phyloP scores from a whole-genome alignment of 2,113 vertebrate genomes.

The Microcebus murinus region DNA sequence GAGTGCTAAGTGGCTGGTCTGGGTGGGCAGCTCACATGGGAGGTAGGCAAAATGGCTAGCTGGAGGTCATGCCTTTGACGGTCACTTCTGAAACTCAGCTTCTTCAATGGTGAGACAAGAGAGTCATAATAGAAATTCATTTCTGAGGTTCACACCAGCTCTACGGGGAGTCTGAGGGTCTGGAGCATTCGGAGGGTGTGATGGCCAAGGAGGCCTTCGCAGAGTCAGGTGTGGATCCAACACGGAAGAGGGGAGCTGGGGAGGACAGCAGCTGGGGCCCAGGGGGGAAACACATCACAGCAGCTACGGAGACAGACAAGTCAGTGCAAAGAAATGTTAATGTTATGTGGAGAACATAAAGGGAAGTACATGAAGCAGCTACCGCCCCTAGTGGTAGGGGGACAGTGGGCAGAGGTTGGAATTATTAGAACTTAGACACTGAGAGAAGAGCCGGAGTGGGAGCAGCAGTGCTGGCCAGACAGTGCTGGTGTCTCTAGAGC shows the following conservation, averaged over 20 bases:
- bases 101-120: neutral
- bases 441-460: neutral
- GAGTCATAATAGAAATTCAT: neutral
- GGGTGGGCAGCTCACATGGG: neutral
- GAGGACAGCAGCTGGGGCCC: neutral
- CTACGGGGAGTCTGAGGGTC: neutral
- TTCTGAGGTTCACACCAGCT: neutral
- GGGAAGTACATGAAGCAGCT: neutral
- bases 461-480: neutral
- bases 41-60: neutral
- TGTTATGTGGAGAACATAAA: neutral
- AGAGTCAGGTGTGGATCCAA: neutral
- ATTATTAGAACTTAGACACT: neutral
- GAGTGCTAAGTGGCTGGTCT: neutral
- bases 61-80: neutral
- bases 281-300: neutral
- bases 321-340: neutral
- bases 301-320: neutral
- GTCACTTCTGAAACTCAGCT: neutral
- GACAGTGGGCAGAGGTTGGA: neutral
- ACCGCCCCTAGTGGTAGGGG: neutral
- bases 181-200: neutral
- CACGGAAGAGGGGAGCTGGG: neutral
- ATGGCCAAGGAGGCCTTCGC: neutral
- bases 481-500: neutral